phyloP scores from a whole-genome alignment of 2,113 vertebrate species.

The Cettia cetti region DNA sequence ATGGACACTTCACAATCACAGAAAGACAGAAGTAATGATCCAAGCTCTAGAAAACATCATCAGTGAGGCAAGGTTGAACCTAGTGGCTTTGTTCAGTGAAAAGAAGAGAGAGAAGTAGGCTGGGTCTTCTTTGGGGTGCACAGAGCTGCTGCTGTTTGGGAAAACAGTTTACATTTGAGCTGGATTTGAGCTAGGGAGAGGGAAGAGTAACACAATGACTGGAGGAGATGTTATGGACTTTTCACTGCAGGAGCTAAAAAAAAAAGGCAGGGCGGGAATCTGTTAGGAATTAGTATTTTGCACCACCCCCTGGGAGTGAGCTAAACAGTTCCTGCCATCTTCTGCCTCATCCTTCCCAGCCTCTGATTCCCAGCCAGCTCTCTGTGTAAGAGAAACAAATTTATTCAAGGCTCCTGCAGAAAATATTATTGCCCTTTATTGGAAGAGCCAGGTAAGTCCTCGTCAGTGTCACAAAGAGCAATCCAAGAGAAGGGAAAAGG shows the following conservation, averaged over 20 bases:
- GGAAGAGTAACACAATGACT: not conserved
- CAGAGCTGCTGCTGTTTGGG: not conserved
- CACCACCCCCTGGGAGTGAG: accelerated
- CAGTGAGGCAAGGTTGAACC: not conserved
- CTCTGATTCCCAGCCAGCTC: not conserved
- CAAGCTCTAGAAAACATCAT: not conserved
- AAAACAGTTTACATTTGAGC: not conserved
- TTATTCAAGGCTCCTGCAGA: not conserved
- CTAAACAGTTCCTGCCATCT: not conserved
- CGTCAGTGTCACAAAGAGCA: not conserved
- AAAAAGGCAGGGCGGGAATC: not conserved
- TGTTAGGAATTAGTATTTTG: not conserved
- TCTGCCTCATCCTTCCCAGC: not conserved
- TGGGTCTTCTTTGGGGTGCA: not conserved
- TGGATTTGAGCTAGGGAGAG: not conserved
- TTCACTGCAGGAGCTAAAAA: not conserved
- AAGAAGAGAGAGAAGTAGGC: not conserved
- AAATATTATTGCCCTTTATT: not conserved
- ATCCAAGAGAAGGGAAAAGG: not conserved
- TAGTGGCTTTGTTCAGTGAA: not conserved
- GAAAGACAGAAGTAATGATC: not conserved
- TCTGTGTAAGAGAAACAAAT: not conserved
- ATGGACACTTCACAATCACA: not conserved
- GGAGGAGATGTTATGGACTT: not conserved
- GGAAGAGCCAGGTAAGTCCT: not conserved